These are phyloP conservation scores for Thinocorus orbignyianus DNA, from an alignment of 2,113 vertebrate genomes.

Conservation along the genomic window DNA sequence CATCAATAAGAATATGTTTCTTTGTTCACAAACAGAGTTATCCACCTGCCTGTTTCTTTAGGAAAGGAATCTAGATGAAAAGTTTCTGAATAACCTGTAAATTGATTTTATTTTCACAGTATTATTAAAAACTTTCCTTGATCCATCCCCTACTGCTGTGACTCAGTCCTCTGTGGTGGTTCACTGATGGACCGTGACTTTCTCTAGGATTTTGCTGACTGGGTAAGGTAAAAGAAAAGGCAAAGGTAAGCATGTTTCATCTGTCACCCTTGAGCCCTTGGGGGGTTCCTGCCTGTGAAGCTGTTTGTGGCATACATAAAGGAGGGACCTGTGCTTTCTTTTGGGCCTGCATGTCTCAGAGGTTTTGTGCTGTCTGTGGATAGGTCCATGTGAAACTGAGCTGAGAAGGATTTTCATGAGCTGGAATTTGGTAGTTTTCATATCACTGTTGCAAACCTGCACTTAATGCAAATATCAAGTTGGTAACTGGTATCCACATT, in stretches of 20 bases:
- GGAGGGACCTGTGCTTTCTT: background rate
- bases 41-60: background rate
- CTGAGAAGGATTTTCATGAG: background rate
- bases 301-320: background rate
- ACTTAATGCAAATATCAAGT: background rate
- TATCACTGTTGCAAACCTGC: background rate
- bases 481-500: background rate
- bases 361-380: background rate
- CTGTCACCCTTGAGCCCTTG: background rate
- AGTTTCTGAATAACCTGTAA: background rate
- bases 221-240: background rate
- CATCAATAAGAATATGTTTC: background rate
- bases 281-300: background rate
- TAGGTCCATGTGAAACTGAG: background rate
- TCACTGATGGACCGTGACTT: background rate
- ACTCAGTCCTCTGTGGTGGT: background rate
- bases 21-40: conserved; percentile 6
- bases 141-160: background rate
- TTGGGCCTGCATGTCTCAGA: background rate
- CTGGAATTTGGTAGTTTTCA: background rate
- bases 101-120: background rate
- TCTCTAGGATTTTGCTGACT: background rate
- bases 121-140: background rate
- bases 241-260: background rate
- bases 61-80: background rate